Evolutionary conservation across 2,797 vertebrate species (phyloP).

Genomic region (Furcifer pardalis): DNA sequence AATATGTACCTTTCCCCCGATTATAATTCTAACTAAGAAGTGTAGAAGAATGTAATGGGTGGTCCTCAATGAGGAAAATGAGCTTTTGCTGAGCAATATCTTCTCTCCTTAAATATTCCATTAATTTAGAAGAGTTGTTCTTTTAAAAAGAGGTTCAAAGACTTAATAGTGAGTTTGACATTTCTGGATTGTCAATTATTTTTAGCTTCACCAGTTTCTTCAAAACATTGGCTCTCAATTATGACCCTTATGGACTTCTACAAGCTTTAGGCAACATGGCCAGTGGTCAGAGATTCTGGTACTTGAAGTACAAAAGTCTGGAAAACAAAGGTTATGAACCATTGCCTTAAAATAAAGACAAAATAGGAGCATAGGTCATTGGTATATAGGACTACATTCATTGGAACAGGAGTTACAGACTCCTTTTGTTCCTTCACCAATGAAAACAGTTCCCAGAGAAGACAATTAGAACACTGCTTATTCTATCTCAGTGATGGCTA

Average conservation of each 20-base stretch:
- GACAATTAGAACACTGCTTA: not conserved
- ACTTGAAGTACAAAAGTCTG: too few species aligned
- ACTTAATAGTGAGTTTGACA: conserved; percentile 15
- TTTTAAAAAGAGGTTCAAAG: not conserved
- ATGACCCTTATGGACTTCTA: too few species aligned
- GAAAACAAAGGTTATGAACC: too few species aligned
- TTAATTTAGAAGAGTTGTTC: conserved; percentile 2
- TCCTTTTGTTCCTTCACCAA: not conserved
- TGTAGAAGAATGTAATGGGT: not conserved
- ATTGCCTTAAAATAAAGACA: not conserved
- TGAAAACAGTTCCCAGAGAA: not conserved
- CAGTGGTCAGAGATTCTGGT: too few species aligned
- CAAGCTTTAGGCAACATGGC: too few species aligned
- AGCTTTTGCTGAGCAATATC: conserved; percentile 15
- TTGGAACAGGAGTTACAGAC: too few species aligned
- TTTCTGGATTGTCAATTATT: conserved; percentile 3
- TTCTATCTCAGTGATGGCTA: too few species aligned
- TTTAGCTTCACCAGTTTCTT: not conserved
- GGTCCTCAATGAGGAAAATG: not conserved
- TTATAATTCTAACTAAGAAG: not conserved
- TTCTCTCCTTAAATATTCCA: conserved; percentile 6
- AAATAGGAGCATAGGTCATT: not conserved
- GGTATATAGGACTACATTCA: not conserved
- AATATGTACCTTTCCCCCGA: not conserved
- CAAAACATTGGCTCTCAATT: not conserved